Evolutionary conservation across 2,888 invertebrate genomes (phyloP).

Genomic region (Malthinus seriepunctatus): DNA sequence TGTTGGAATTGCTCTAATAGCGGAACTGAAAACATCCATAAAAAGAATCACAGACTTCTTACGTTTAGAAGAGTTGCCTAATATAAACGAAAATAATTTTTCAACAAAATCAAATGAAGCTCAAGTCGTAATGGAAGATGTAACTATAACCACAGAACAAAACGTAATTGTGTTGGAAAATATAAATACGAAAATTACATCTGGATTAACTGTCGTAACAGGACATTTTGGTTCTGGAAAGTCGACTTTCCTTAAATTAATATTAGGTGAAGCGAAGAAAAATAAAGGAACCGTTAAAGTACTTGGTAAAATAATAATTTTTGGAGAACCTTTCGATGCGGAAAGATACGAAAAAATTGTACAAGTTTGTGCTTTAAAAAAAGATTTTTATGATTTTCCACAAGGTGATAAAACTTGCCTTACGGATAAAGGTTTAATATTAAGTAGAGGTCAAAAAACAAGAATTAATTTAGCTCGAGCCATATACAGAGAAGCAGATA

Average conservation of each 20-base stretch:
- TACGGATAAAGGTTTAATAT: conserved; percentile 75
- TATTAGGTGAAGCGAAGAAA: conserved; percentile 71
- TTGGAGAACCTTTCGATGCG: conserved; percentile 64
- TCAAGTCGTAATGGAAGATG: conserved; percentile 53
- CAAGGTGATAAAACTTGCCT: conserved; percentile 74
- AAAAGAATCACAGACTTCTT: conserved; percentile 66
- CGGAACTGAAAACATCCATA: conserved; percentile 78
- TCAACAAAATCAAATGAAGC: conserved; percentile 54
- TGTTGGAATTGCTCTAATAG: conserved; percentile 77
- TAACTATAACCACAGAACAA: conserved; percentile 63
- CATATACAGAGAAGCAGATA: conserved; percentile 71
- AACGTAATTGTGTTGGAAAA: conserved; percentile 44
- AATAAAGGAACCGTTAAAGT: conserved; percentile 64
- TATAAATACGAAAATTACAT: conserved; percentile 49
- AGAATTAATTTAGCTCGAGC: conserved; percentile 76
- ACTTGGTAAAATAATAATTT: conserved; percentile 67
- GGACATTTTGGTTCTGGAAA: conserved; percentile 69
- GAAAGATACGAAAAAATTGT: conserved; percentile 62
- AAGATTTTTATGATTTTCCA: conserved; percentile 72
- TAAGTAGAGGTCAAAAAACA: conserved; percentile 81
- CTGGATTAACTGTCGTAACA: conserved; percentile 57
- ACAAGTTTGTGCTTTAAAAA: conserved; percentile 62
- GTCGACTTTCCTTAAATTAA: conserved; percentile 56
- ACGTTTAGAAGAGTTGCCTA: conserved; percentile 63
- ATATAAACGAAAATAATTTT: neutral